Evolutionary conservation across 2,888 invertebrate species (phyloP).

Genomic region (Euclidia mi): DNA sequence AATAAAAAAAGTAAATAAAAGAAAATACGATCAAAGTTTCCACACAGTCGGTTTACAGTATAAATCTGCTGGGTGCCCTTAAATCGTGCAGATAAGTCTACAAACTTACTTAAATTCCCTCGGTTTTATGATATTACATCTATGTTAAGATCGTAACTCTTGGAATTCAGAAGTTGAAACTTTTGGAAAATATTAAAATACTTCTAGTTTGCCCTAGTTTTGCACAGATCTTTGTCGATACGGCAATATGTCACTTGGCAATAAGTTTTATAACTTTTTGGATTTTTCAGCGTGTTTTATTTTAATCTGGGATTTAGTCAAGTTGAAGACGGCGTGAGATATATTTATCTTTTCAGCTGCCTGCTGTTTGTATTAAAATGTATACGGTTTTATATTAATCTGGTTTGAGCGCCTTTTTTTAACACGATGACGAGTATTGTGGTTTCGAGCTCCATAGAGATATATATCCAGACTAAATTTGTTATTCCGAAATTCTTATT

Average conservation of each 20-base stretch:
- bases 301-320: no score
- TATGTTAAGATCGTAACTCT: constrained; percentile 35
- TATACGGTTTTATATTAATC: no score
- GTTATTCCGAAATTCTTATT: no score
- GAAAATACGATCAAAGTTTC: constrained; percentile 51
- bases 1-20: constrained; percentile 52
- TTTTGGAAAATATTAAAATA: constrained; percentile 40
- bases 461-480: no score
- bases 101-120: constrained; percentile 40
- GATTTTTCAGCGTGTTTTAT: no score
- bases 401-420: no score
- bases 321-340: no score
- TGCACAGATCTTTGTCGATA: background rate
- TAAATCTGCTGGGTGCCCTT: constrained; percentile 53
- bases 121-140: constrained; percentile 52
- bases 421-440: no score
- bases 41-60: constrained; percentile 27
- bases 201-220: constrained; percentile 18
- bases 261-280: background rate
- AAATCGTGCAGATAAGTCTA: constrained; percentile 51
- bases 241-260: background rate
- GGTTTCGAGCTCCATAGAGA: no score
- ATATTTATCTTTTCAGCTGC: no score
- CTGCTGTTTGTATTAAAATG: no score
- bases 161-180: constrained; percentile 26